phyloP scores from a whole-genome alignment of 2,888 invertebrate species.

The Campoplex capitator region DNA sequence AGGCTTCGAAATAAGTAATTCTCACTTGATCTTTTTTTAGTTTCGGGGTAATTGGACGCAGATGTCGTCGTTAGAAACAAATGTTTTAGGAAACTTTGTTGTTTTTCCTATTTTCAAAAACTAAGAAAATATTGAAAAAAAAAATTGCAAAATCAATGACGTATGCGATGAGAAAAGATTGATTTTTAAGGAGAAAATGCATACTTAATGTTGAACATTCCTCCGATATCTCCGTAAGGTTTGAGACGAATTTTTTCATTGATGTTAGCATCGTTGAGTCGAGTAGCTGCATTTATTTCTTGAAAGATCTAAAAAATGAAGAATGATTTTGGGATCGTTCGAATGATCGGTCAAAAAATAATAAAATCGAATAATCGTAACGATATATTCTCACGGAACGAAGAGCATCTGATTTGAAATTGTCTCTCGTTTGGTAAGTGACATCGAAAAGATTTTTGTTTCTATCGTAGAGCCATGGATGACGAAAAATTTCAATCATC shows the following conservation, averaged over 20 bases:
- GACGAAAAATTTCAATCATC: slow-evolving; percentile 86
- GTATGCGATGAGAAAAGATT: neutral
- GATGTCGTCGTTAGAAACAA: too few species aligned
- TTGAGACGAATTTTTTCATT: slow-evolving; percentile 86
- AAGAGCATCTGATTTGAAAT: slow-evolving; percentile 77
- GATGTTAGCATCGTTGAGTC: slow-evolving; percentile 84
- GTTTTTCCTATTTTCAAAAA: too few species aligned
- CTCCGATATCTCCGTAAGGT: slow-evolving; percentile 87
- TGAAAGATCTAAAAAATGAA: slow-evolving; percentile 80
- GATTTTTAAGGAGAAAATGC: neutral
- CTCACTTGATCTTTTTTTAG: too few species aligned
- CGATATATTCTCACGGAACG: slow-evolving; percentile 54
- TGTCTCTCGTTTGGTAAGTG: slow-evolving; percentile 24
- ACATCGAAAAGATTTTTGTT: slow-evolving; percentile 80
- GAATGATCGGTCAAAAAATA: too few species aligned
- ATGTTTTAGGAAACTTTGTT: too few species aligned
- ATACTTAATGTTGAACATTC: slow-evolving; percentile 87
- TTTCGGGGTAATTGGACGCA: neutral
- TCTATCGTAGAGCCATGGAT: slow-evolving; percentile 87
- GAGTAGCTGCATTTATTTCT: slow-evolving; percentile 86
- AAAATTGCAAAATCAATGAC: too few species aligned
- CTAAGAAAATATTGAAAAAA: too few species aligned
- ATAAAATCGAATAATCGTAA: neutral
- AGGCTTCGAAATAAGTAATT: neutral
- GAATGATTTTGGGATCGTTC: neutral